Percentiles rank a stretch among this genome's conserved stretches.
These are phyloP conservation scores for Stegostoma tigrinum DNA, from an alignment of 2,113 vertebrate genomes.

Conservation along the genomic window DNA sequence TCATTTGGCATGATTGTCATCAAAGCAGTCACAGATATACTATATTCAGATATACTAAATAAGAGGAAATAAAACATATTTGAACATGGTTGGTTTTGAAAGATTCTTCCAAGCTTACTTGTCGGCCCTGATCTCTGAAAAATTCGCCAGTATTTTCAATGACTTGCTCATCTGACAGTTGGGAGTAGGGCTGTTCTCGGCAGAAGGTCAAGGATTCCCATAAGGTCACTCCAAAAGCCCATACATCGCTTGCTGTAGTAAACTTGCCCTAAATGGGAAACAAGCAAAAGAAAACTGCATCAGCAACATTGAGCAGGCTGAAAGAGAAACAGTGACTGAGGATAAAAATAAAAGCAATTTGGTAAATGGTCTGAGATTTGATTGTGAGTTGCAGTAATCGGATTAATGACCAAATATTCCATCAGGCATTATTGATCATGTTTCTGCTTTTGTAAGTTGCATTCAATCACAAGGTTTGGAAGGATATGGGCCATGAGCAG, in stretches of 20 bases:
- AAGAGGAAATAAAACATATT: not conserved
- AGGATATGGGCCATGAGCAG: no score
- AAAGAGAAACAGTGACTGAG: not conserved
- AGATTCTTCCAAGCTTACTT: constrained; percentile 57
- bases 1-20: not conserved
- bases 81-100: not conserved
- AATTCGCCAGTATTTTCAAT: constrained; percentile 97
- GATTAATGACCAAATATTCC: not conserved
- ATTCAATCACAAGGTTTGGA: no score
- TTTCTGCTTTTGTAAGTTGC: not conserved
- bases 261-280: constrained; percentile 78
- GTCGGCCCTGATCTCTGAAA: constrained; percentile 85
- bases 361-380: no score
- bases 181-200: constrained; percentile 83
- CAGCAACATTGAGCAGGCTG: not conserved
- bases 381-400: not conserved
- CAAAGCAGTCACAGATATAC: not conserved
- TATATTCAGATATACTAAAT: not conserved
- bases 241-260: constrained; percentile 90
- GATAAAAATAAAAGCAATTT: not conserved
- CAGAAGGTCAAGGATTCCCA: constrained; percentile 94
- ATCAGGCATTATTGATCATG: not conserved
- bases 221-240: constrained; percentile 87
- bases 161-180: constrained; percentile 89
- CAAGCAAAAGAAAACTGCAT: not conserved